Base-by-base conservation (phyloP, 2,888 invertebrate species). In the Lissonota sp. region DNA sequence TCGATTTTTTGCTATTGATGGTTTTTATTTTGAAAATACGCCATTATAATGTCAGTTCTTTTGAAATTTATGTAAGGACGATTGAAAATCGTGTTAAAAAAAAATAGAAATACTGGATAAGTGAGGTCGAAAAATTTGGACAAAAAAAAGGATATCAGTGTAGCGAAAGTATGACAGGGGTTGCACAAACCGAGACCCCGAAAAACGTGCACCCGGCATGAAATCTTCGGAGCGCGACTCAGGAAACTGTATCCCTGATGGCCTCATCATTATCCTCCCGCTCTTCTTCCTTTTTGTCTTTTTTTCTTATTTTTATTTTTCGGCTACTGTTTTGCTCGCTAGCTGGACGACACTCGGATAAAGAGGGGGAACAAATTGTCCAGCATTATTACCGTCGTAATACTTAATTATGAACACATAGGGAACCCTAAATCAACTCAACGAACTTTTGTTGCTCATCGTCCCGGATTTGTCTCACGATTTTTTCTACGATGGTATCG, bases 141-240 rank as follows among this genome's bases (percentile, higher is more conserved):
- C 5, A 76, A 82, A 74, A 58, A 44, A 64, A 71, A 82, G 74
- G 63, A 80, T 74, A 80, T 63, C 69, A 55, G 63, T 57, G 12
- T 39, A 37, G 57, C 49, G 71, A 64, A 83, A 88, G 85, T 26
- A 26, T 26, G 26, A 89, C 86, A 88, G 87, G 86, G 85, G 84
- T 62, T 82, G 85, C 79, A 49, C 84, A 44, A 60, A 73, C 39
- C 16, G 64, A 64, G 83, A 82, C 80, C 85, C 86, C 86, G 85
- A 84, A 88, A 84, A 82, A 80, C 79, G 75, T 80, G 86, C 37
- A 90, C 90, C 89, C 89, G 90, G 90, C 88, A 90, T 87, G 88
- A 84, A 85, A 79, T 88, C 88, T 86, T 86, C 86, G 87, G 84
- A 89, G 86, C 91, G 89, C 90, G 89, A 88, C 89, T 86, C 86